Evolutionary conservation across 2,113 vertebrate species (phyloP), one percentile per base, ranked within the genome.

Genomic region (Neolamprologus sp.): DNA sequence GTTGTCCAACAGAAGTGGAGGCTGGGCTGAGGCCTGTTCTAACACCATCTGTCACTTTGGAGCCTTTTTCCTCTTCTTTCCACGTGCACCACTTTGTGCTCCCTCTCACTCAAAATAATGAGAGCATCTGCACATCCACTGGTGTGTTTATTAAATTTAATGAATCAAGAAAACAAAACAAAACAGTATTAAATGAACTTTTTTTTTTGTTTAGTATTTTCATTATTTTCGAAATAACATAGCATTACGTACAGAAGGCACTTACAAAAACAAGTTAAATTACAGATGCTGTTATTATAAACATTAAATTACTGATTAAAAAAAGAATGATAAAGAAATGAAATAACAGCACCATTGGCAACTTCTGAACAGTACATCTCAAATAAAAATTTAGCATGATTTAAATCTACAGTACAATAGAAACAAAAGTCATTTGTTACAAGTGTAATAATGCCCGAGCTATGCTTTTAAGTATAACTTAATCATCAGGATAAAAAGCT

Each of bases 201-300:
- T 94, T 90, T 73, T 95, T 17, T 94, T 90, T 88, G 91, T 94
- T 92, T 60, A 91, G 73, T 82, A 83, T 93, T 91, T 91, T 30
- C 49, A 93, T 89, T 83, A 82, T 89, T 93, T 75, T 92, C 87
- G 57, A 91, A 97, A 97, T 96, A 95, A 97, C 96, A 97, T 96
- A 95, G 90, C 40, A 96, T 97, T 97, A 95, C 97, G 94, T 97
- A 96, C 95, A 96, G 97, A 99, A 99, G 98, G 98, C 98, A 99
- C 98, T 99, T 99, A 98, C 97, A 99, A 97, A 96, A 97, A 89
- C 71, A 94, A 93, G 84, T 96, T 93, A 94, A 96, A 97, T 96
- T 91, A 96, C 84, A 95, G 83, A 95, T 91, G 80, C 71, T 94
- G 93, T 95, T 95, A 91, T 90, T 93, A 95, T 84, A 94, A 96